Conservation (phyloP, 2,888 invertebrate species). For the Drosophila picticornis region DNA sequence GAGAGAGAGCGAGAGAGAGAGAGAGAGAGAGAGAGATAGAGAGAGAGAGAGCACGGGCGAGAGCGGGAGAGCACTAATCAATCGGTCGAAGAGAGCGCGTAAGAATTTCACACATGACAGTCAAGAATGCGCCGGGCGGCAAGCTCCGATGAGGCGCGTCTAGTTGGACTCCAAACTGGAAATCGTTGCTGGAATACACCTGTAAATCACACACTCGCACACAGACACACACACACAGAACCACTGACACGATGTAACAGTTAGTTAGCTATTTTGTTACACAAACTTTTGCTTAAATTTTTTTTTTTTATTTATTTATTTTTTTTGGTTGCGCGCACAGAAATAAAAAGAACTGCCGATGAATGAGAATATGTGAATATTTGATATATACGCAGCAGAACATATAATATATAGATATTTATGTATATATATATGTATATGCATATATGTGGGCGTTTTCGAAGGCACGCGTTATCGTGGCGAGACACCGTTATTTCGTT, state of each 20-base stretch:
- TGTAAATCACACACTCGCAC: not conserved
- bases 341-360: conserved; percentile 19
- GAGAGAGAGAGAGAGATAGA: not conserved
- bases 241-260: not conserved
- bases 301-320: not conserved
- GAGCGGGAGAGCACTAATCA: conserved; percentile 19
- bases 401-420: not conserved
- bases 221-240: conserved; percentile 5
- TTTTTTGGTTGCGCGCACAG: conserved; percentile 8
- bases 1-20: not conserved
- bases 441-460: conserved; percentile 7
- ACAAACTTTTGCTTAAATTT: conserved; percentile 1
- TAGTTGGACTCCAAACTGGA: conserved; percentile 22
- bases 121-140: conserved; percentile 56
- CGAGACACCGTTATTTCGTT: conserved; percentile 34
- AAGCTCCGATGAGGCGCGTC: conserved; percentile 18
- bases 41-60: not conserved
- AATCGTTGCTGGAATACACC: conserved; percentile 26
- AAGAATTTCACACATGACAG: conserved; percentile 79
- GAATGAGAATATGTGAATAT: conserved; percentile 15
- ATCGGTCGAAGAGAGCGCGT: conserved; percentile 20
- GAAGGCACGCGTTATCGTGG: conserved; percentile 21
- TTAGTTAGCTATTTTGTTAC: not conserved
- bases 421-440: not conserved
- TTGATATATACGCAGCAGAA: not conserved